Evolutionary conservation across 2,797 vertebrate species (phyloP), one percentile per base, ranked within the genome.

Genomic region (Myotis planiceps): DNA sequence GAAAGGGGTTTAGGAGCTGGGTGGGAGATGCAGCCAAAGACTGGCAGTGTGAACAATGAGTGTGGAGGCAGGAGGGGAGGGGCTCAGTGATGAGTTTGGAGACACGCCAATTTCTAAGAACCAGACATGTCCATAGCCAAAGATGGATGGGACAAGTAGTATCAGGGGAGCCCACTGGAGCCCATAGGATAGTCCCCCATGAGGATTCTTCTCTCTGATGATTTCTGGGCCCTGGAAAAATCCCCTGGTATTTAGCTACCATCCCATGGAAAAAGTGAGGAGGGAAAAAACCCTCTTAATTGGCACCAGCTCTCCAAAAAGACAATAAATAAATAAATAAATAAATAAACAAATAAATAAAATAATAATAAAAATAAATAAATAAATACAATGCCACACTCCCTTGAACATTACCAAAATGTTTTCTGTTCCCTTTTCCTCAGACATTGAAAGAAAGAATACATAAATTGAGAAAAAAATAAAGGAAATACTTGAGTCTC

Each of bases 381-480:
- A 6, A 39, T 39, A 39, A 2, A 42, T 42, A 42, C 8, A 42
- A 16, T 87, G 29, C 51, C 66, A 87, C 49, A 75, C 79, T 74
- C 21, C 68, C 15, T 81, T 79, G 58, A 66, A 66, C 27, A 32
- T 86, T 69, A 79, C n/a, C 23, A 45, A 25, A 39, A 42, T 72
- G 3, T 3, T 71, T 65, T 29, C 51, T 49, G 6, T 0, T 81
- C 18, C n/a, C 14, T 55, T 45, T 93, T 85, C 37, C 8, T 68
- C 42, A 71, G n/a, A 81, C 25, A 81, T 37, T 89, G 12, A 75
- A 75, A 86, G 92, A 80, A 80, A 21, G 32, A 69, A 87, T 78
- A 71, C 75, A 89, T 37, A 81, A 32, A 66, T 74, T 92, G 85
- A 92, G 29, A 6, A 78, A 60, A 89, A 92, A 92, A 72, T 72